phyloP scores from a whole-genome alignment of 1,140 invertebrate species.

The Dreissena rostriformis region DNA sequence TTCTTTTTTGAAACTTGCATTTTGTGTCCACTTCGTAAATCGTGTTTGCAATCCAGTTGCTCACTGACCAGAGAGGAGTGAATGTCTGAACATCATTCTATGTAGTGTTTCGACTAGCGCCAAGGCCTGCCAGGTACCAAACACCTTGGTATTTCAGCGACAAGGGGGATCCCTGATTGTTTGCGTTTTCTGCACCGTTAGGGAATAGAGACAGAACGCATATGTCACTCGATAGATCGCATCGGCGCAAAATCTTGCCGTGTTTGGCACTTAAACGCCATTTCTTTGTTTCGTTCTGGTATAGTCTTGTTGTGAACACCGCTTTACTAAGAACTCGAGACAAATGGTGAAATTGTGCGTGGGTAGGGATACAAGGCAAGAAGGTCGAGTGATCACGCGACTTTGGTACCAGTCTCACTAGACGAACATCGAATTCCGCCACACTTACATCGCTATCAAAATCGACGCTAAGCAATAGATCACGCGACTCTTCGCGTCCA shows the following conservation, averaged over 20 bases:
- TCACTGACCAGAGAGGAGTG: slow-evolving; percentile 43
- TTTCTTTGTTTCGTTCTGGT: slow-evolving; percentile 11
- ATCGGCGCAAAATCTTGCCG: slow-evolving; percentile 28
- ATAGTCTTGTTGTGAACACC: slow-evolving; percentile 22
- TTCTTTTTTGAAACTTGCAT: slow-evolving; percentile 33
- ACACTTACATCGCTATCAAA: not conserved
- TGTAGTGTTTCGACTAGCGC: not conserved
- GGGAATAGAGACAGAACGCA: slow-evolving; percentile 15
- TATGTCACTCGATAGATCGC: slow-evolving; percentile 33
- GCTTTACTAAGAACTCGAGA: slow-evolving; percentile 26
- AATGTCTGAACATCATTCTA: slow-evolving; percentile 3
- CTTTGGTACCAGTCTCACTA: slow-evolving; percentile 17
- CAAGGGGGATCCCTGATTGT: slow-evolving; percentile 40
- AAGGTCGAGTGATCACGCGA: not conserved
- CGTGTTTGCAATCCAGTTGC: slow-evolving; percentile 35
- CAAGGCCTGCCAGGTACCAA: slow-evolving; percentile 53
- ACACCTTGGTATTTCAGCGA: slow-evolving; percentile 49
- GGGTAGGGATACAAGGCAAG: slow-evolving; percentile 43
- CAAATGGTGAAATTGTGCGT: slow-evolving; percentile 42
- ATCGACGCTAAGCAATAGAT: slow-evolving; percentile 33
- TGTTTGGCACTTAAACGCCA: slow-evolving; percentile 16
- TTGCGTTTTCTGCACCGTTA: not conserved
- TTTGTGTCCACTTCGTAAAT: slow-evolving; percentile 52
- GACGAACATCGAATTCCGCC: slow-evolving; percentile 37
- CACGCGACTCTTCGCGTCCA: slow-evolving; percentile 39